Base-by-base conservation (phyloP, 2,888 invertebrate species). In the Campoletis raptor region DNA sequence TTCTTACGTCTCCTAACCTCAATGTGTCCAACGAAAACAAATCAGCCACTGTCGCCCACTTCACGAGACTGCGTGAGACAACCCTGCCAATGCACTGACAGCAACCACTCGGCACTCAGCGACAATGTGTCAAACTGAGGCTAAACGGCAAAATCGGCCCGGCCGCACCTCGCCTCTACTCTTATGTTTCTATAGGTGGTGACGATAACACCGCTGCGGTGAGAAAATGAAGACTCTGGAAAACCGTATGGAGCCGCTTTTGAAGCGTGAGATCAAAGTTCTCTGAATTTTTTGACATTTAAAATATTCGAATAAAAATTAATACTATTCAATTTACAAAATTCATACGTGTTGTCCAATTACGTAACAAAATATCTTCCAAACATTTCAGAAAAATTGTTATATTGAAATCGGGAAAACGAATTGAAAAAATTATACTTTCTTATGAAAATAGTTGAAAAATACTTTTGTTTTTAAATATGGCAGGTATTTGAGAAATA, bases 11-110 rank as follows among this genome's bases (percentile, higher is more conserved):
- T n/a, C 24, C 36, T 73, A 70, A 70, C 37, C 61, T 61, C 37
- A 36, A 52, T 30, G 54, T 36, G 5, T 8, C 36, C 24, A 54
- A 48, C 37, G 8, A 73, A 42, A 73, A 52, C 70, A 45, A 40
- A 67, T 67, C 42, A 70, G 24, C 70, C 37, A 24, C 69, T 69
- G 24, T 24, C 57, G 24, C 12, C 0, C 61, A 61, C 61, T 61
- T 24, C 61, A 24, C 57, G 57, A 57, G 24, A 57, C 24, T 21
- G 21, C 57, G 57, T 24, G 57, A 52, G 48, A 30, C 48, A n/a
- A 52, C 48, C 48, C 15, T 15, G 48, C 18, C 48, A 52, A 15
- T 52, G 18, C 30, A 61, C n/a, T 57, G 24, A 4, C 15, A 18
- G n/a, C 8, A 54, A 6, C 15, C 10, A 18, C 57, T 30, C 57